Evolutionary conservation across 2,797 vertebrate genomes (phyloP).

Genomic region (Notamacropus eugenii): DNA sequence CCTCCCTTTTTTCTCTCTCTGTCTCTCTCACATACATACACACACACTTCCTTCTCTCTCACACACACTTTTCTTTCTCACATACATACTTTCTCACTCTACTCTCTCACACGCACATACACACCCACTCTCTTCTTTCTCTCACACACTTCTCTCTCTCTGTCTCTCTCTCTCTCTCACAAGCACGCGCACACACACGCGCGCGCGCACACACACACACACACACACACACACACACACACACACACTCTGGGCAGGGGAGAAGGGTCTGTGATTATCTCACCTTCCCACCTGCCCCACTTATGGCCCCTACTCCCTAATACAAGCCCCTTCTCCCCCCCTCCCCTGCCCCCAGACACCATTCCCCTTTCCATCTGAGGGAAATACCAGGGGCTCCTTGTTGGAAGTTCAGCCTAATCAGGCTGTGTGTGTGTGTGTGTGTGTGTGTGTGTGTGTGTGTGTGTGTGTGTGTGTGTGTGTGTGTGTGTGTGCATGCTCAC

Average conservation of each 20-base stretch:
- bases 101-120: too few species aligned
- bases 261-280: neutral
- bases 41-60: too few species aligned
- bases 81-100: too few species aligned
- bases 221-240: conserved; percentile 7
- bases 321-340: neutral
- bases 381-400: conserved; percentile 85
- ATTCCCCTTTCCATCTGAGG: conserved; percentile 82
- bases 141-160: too few species aligned
- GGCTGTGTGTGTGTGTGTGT: conserved; percentile 75
- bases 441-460: too few species aligned
- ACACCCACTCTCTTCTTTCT: too few species aligned
- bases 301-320: neutral
- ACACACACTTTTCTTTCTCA: too few species aligned
- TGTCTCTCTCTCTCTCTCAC: too few species aligned
- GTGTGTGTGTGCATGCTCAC: neutral
- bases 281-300: neutral
- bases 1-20: too few species aligned
- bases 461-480: conserved; percentile 67
- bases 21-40: too few species aligned
- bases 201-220: too few species aligned
- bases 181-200: too few species aligned
- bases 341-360: conserved; percentile 71
- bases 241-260: conserved; percentile 12
- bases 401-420: conserved; percentile 86